Evolutionary conservation across 2,797 vertebrate genomes (phyloP).

Genomic region (Crocidura indochinensis): DNA sequence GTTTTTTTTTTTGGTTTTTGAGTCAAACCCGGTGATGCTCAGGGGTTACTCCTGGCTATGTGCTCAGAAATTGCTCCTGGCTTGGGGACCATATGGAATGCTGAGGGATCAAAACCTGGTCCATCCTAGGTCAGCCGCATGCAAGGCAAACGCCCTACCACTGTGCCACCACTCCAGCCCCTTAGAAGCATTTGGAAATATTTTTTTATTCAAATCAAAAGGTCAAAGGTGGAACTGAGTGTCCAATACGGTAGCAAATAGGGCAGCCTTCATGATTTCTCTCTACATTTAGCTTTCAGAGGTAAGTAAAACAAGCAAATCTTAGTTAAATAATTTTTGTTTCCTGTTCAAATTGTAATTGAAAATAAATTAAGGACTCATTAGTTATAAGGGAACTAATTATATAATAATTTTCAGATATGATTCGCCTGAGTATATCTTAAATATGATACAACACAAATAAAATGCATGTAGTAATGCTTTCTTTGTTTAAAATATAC

Average conservation of each 20-base stretch:
- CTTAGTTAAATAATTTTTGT: background rate
- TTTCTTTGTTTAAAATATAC: slow-evolving; percentile 13
- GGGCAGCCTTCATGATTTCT: background rate
- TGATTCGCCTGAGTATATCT: background rate
- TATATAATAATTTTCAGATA: slow-evolving; percentile 20
- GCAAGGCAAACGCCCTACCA: too few species aligned
- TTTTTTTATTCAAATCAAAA: slow-evolving; percentile 43
- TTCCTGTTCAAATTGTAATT: slow-evolving; percentile 23
- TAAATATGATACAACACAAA: slow-evolving; percentile 34
- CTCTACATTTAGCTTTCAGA: background rate
- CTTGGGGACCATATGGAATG: too few species aligned
- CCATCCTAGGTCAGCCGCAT: too few species aligned
- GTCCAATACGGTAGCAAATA: background rate
- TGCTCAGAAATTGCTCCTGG: too few species aligned
- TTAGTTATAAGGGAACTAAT: slow-evolving; percentile 50
- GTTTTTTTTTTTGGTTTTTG: slow-evolving; percentile 28
- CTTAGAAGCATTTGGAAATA: background rate
- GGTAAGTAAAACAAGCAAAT: background rate
- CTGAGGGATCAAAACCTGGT: too few species aligned
- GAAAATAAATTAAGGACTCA: slow-evolving; percentile 58
- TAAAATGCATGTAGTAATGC: slow-evolving; percentile 46
- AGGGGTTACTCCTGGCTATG: too few species aligned
- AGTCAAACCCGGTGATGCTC: too few species aligned
- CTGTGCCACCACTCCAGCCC: too few species aligned
- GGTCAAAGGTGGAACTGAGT: slow-evolving; percentile 12